phyloP scores from a whole-genome alignment of 2,888 invertebrate genomes.

The Meiosimyza decipiens region DNA sequence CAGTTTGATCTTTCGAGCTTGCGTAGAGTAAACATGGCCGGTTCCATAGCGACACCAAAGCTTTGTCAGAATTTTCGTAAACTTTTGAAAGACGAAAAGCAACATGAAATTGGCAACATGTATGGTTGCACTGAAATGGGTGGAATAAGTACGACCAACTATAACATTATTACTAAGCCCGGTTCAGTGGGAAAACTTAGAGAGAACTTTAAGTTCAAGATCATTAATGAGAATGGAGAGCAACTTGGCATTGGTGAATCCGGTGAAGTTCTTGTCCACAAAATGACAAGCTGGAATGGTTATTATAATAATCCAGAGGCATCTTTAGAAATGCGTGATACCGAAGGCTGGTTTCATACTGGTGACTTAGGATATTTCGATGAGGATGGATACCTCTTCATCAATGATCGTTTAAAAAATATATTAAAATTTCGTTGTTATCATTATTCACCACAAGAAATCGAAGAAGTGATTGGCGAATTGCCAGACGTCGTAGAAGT shows the following conservation, averaged over 20 bases:
- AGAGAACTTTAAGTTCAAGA: slow-evolving; percentile 49
- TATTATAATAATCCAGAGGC: slow-evolving; percentile 57
- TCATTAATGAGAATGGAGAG: slow-evolving; percentile 54
- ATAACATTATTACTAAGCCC: slow-evolving; percentile 44
- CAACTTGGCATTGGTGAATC: slow-evolving; percentile 48
- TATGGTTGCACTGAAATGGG: slow-evolving; percentile 55
- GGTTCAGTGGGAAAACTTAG: slow-evolving; percentile 51
- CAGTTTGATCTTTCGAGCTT: slow-evolving; percentile 48
- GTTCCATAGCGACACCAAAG: slow-evolving; percentile 44
- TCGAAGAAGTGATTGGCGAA: slow-evolving; percentile 55
- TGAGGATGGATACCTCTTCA: slow-evolving; percentile 55
- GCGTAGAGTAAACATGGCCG: slow-evolving; percentile 50
- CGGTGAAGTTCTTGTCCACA: slow-evolving; percentile 58
- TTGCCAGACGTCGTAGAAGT: slow-evolving; percentile 54
- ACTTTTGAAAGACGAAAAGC: slow-evolving; percentile 35
- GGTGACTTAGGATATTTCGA: slow-evolving; percentile 64
- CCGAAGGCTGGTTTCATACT: slow-evolving; percentile 59
- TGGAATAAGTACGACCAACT: slow-evolving; percentile 44
- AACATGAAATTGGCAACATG: slow-evolving; percentile 40
- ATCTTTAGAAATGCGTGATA: slow-evolving; percentile 52
- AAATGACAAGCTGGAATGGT: slow-evolving; percentile 53
- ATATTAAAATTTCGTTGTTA: slow-evolving; percentile 59
- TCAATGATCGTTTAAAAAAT: slow-evolving; percentile 62
- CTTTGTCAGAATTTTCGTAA: slow-evolving; percentile 40
- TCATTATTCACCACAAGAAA: slow-evolving; percentile 59